Conservation (phyloP, 1,140 invertebrate genomes). For the Apis florea region DNA sequence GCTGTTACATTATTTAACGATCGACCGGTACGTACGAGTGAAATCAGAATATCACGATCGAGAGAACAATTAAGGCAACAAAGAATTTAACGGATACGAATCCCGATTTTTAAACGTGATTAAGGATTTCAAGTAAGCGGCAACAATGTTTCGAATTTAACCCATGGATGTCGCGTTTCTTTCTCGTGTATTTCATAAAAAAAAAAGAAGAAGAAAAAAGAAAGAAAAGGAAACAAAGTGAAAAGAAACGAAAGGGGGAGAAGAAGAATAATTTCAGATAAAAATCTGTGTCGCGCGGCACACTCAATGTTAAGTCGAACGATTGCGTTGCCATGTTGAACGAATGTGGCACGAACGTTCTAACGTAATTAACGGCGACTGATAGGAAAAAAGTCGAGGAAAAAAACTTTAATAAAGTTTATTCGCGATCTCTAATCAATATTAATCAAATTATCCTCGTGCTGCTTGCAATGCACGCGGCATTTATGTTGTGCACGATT, state of each 20-base stretch:
- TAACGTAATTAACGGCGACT: background rate
- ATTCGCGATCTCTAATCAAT: background rate
- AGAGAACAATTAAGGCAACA: slow-evolving; percentile 18
- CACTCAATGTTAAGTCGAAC: background rate
- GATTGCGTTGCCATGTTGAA: background rate
- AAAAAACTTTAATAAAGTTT: background rate
- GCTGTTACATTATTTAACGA: slow-evolving; percentile 10
- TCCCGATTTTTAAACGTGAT: background rate
- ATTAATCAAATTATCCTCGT: background rate
- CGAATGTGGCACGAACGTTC: background rate
- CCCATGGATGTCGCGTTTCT: background rate
- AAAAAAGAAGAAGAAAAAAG: too few species aligned
- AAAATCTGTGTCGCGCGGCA: background rate
- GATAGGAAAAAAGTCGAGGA: background rate
- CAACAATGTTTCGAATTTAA: background rate
- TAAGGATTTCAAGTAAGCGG: background rate
- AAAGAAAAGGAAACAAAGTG: too few species aligned
- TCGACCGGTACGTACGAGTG: too few species aligned
- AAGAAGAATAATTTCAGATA: background rate
- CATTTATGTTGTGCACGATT: background rate
- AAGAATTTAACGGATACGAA: slow-evolving; percentile 1
- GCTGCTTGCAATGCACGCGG: background rate
- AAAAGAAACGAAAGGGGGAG: background rate
- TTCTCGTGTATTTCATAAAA: background rate
- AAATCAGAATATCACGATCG: background rate